Evolutionary conservation across 2,888 invertebrate genomes (phyloP).

Genomic region (Caenorhabditis wallacei): DNA sequence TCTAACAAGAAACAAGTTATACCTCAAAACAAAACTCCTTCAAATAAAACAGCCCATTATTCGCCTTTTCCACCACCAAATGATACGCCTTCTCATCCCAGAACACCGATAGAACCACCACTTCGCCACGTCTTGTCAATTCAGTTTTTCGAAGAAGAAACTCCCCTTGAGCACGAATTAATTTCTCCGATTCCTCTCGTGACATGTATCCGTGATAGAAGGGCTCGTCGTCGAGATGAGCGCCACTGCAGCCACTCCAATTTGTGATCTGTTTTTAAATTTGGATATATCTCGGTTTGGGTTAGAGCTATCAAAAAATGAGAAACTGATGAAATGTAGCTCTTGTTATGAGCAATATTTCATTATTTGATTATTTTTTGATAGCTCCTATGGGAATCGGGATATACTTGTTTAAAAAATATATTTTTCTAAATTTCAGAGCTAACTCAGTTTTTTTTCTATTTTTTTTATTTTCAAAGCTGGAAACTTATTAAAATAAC

Average conservation of each 20-base stretch:
- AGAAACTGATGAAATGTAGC: too few relatives aligned
- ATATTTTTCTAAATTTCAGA: too few relatives aligned
- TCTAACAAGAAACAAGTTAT: too few relatives aligned
- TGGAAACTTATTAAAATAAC: too few relatives aligned
- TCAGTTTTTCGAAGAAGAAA: slow-evolving; percentile 73
- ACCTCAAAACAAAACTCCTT: slow-evolving; percentile 73
- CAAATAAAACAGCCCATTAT: slow-evolving; percentile 64
- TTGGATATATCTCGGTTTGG: too few relatives aligned
- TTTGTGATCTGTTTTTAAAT: slow-evolving; percentile 63
- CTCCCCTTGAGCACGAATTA: slow-evolving; percentile 62
- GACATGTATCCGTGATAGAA: slow-evolving; percentile 76
- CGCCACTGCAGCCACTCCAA: slow-evolving; percentile 63
- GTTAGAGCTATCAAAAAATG: too few relatives aligned
- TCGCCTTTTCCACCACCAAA: slow-evolving; percentile 68
- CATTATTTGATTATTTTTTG: too few relatives aligned
- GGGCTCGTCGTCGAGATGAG: slow-evolving; percentile 71
- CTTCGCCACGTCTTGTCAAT: slow-evolving; percentile 46
- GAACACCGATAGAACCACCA: slow-evolving; percentile 65
- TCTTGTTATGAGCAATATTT: too few relatives aligned
- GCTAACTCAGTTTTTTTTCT: too few relatives aligned
- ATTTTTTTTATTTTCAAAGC: too few relatives aligned
- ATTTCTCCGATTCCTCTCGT: slow-evolving; percentile 66
- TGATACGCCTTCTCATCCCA: slow-evolving; percentile 63
- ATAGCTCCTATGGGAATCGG: too few relatives aligned
- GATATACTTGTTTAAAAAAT: too few relatives aligned